A percentile compares a stretch with the other conserved stretches of the same genome.
These are phyloP conservation scores for Cisticola juncidis DNA, from an alignment of 2,113 vertebrate genomes.

Conservation along the genomic window DNA sequence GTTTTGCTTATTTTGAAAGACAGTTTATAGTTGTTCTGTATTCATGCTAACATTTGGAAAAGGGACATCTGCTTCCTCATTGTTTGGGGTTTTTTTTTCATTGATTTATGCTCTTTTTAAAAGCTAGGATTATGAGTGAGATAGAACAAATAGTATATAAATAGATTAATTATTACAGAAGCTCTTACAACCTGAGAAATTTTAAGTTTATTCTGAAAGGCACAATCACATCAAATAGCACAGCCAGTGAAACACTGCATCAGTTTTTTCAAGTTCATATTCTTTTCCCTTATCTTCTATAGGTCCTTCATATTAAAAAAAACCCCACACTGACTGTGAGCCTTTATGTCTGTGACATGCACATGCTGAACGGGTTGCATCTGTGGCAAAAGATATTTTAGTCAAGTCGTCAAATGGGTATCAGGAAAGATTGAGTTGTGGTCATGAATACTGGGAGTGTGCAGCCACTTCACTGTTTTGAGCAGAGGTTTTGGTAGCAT, in stretches of 20 bases:
- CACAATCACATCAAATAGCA: not conserved
- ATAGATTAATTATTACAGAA: not conserved
- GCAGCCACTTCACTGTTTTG: not conserved
- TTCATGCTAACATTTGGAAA: not conserved
- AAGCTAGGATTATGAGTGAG: not conserved
- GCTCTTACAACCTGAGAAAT: not conserved
- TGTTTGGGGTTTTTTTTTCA: not conserved
- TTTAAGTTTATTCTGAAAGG: not conserved
- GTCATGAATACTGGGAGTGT: not conserved
- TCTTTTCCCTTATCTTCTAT: not conserved
- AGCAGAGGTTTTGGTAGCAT: not conserved
- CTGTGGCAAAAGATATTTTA: not conserved
- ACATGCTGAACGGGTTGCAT: not conserved
- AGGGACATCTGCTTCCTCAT: not conserved
- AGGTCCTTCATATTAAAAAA: not conserved
- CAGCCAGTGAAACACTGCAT: not conserved
- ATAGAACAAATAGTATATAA: not conserved
- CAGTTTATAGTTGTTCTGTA: not conserved
- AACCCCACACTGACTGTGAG: not conserved
- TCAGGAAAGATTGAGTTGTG: not conserved
- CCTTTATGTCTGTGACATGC: not conserved
- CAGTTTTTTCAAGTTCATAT: fast-evolving
- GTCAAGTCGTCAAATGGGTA: not conserved
- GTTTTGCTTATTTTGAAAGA: not conserved
- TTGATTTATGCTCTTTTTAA: not conserved